phyloP scores from a whole-genome alignment of 2,888 invertebrate species.

The Aricia artaxerxes region DNA sequence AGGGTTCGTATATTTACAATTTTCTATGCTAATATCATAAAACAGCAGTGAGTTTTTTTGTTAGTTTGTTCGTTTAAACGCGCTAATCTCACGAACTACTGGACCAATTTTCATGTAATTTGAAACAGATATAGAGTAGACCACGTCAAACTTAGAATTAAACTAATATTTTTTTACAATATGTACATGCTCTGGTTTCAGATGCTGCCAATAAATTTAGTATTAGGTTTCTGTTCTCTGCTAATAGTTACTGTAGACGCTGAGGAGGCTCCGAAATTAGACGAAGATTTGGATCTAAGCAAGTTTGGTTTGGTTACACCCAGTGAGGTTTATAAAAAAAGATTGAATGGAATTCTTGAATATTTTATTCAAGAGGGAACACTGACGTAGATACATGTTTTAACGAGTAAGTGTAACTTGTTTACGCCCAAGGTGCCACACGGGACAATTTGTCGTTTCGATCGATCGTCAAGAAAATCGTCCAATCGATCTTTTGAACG shows the following conservation, averaged over 20 bases:
- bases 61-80: too few relatives aligned
- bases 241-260: slow-evolving; percentile 52
- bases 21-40: not conserved
- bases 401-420: not conserved
- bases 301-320: not conserved
- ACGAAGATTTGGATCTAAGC: slow-evolving; percentile 34
- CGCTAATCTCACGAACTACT: too few relatives aligned
- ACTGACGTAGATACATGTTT: not conserved
- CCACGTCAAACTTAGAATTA: not conserved
- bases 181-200: not conserved
- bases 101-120: too few relatives aligned
- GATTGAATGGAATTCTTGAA: slow-evolving; percentile 14
- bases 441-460: too few relatives aligned
- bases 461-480: too few relatives aligned
- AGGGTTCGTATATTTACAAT: not conserved
- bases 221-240: slow-evolving; percentile 48
- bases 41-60: not conserved
- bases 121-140: not conserved
- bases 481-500: too few relatives aligned
- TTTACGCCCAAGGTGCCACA: not conserved
- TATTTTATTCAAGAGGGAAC: not conserved
- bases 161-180: too few relatives aligned
- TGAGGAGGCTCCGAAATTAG: slow-evolving; percentile 49
- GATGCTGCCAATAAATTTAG: slow-evolving; percentile 43
- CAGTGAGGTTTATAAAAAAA: not conserved